Conservation (phyloP, 1,140 invertebrate genomes). For the Charaxes varanes region DNA sequence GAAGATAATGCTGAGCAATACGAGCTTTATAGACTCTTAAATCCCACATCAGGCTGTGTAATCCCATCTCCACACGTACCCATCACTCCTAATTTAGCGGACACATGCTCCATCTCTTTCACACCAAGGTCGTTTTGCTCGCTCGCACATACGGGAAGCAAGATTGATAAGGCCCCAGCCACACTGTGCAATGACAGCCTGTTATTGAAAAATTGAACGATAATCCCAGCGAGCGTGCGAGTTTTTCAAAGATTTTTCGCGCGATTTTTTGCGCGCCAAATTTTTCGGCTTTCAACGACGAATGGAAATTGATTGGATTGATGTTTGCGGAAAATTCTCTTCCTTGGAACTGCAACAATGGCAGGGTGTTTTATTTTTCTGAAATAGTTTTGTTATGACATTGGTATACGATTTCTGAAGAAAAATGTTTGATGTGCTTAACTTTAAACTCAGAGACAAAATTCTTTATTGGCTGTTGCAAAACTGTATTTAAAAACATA, state of each 20-base stretch:
- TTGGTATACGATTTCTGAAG: too few relatives aligned
- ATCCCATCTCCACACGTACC: slow-evolving; percentile 46
- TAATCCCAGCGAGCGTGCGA: slow-evolving; percentile 47
- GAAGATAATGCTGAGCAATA: too few relatives aligned
- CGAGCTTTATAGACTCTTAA: too few relatives aligned
- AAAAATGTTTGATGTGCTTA: too few relatives aligned
- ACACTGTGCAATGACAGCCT: slow-evolving; percentile 50
- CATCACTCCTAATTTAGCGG: slow-evolving; percentile 66
- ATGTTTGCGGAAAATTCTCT: too few relatives aligned
- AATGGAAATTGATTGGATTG: slow-evolving; percentile 33
- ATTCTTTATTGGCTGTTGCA: too few relatives aligned
- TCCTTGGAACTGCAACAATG: too few relatives aligned
- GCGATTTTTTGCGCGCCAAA: slow-evolving; percentile 27
- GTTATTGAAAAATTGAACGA: slow-evolving; percentile 70
- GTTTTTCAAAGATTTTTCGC: slow-evolving; percentile 53
- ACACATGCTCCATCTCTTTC: slow-evolving; percentile 29
- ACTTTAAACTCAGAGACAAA: too few relatives aligned
- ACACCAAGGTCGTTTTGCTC: slow-evolving; percentile 13
- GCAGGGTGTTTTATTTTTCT: too few relatives aligned
- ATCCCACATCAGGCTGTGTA: slow-evolving; percentile 41
- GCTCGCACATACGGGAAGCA: slow-evolving; percentile 48
- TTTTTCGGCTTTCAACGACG: slow-evolving; percentile 31
- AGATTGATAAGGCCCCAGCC: slow-evolving; percentile 58
- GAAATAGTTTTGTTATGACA: too few relatives aligned
- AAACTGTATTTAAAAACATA: too few relatives aligned